Evolutionary conservation across 2,113 vertebrate genomes (phyloP), one percentile per base, ranked within the genome.

Genomic region (Rhinopomastus cyanomelas): DNA sequence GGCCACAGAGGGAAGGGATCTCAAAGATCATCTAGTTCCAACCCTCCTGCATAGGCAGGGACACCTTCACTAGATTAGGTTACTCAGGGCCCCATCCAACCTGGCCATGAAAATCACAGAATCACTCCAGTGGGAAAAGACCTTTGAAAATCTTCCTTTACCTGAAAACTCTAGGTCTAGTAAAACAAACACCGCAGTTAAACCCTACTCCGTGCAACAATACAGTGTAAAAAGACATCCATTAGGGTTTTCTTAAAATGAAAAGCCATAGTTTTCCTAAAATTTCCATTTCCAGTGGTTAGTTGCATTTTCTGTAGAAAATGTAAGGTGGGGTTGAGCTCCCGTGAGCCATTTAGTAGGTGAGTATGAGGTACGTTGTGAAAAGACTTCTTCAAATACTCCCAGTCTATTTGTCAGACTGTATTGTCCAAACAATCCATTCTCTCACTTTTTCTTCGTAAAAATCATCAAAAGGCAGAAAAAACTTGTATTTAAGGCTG

Each of bases 101-200:
- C n/a, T n/a, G n/a, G n/a, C n/a, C n/a, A n/a, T n/a, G n/a, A n/a
- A n/a, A 42, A 11, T 42, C 39, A 42, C 39, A 42, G 39, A 15
- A 42, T 42, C 39, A 15, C 39, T 42, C 39, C 15, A 15, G 11
- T 42, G 11, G 39, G 39, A 42, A 42, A 42, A 42, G 39, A 42
- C 39, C 39, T 15, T n/a, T 15, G 0, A 42, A 69, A 80, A 80
- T 14, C 34, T 85, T 32, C 27, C 27, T 69, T 44, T 9, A 22
- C 2, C 6, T 4, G 8, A 49, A 64, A 12, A 5, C n/a, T 22
- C 21, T 7, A 73, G 8, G 27, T n/a, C 27, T 36, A 32, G 60
- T 42, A 48, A 69, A 69, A 39, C 4, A 73, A 61, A 46, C 0
- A 9, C 0, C 39, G 1, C 19, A 4, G 9, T 5, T 0, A 0